Percentiles rank a stretch among this genome's conserved stretches.
These are phyloP conservation scores for Dioctria linearis DNA, from an alignment of 2,888 invertebrate genomes.

Conservation along the genomic window DNA sequence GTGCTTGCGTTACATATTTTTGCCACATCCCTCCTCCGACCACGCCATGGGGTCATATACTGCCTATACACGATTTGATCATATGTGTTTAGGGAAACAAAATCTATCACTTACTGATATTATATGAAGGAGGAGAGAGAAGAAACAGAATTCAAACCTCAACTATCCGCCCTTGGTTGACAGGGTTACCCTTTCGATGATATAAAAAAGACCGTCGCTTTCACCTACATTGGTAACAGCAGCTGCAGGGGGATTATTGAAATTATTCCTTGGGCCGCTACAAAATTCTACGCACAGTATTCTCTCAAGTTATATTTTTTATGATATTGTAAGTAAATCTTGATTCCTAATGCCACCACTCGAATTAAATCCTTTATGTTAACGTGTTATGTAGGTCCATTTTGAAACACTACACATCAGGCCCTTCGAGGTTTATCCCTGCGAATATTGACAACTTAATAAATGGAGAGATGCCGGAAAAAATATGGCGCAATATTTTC, in stretches of 20 bases:
- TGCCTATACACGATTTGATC: too few relatives aligned
- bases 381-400: slow-evolving; percentile 9
- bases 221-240: slow-evolving; percentile 9
- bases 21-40: neutral
- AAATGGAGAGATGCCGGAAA: slow-evolving; percentile 17
- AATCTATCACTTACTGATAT: too few relatives aligned
- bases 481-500: neutral
- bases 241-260: slow-evolving; percentile 8
- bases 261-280: neutral
- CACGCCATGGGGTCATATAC: too few relatives aligned
- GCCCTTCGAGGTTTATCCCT: neutral
- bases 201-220: neutral
- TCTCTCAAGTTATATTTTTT: too few relatives aligned
- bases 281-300: too few relatives aligned
- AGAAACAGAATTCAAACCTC: neutral
- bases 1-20: neutral
- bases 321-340: too few relatives aligned
- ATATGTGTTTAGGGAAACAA: too few relatives aligned
- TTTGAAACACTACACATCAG: neutral
- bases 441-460: slow-evolving; percentile 27
- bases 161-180: neutral
- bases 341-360: too few relatives aligned
- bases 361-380: neutral
- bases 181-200: neutral
- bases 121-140: neutral